These are phyloP conservation scores for Meriones unguiculatus DNA, from an alignment of 2,113 vertebrate species.

Conservation along the genomic window DNA sequence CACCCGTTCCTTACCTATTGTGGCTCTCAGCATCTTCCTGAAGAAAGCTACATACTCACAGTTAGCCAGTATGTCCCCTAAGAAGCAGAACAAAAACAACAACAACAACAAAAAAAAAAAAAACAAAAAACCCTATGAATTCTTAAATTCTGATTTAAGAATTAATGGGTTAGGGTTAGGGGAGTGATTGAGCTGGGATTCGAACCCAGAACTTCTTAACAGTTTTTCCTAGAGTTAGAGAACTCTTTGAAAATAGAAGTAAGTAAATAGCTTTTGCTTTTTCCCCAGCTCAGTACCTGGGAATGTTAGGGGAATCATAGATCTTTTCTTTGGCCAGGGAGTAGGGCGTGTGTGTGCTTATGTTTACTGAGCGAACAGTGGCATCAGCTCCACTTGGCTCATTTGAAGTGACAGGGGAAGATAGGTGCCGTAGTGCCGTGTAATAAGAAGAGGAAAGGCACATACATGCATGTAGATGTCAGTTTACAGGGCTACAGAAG, in stretches of 20 bases:
- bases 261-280: not conserved
- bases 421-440: not conserved
- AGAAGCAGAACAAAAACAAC: not conserved
- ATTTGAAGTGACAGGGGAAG: not conserved
- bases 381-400: not conserved
- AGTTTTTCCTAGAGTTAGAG: not conserved
- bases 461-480: not conserved
- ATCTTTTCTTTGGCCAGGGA: not conserved
- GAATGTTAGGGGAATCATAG: not conserved
- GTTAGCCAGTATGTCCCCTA: not conserved
- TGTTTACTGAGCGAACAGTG: not conserved
- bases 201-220: not conserved
- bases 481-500: not conserved
- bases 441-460: not conserved
- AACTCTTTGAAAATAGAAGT: not conserved
- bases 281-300: not conserved
- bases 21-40: not conserved
- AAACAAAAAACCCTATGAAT: too few relatives aligned
- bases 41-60: not conserved
- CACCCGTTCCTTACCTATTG: not conserved
- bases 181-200: not conserved
- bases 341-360: not conserved
- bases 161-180: not conserved
- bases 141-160: not conserved
- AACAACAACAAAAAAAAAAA: too few relatives aligned